phyloP scores from a whole-genome alignment of 2,113 vertebrate genomes.

The Brienomyrus brachyistius region DNA sequence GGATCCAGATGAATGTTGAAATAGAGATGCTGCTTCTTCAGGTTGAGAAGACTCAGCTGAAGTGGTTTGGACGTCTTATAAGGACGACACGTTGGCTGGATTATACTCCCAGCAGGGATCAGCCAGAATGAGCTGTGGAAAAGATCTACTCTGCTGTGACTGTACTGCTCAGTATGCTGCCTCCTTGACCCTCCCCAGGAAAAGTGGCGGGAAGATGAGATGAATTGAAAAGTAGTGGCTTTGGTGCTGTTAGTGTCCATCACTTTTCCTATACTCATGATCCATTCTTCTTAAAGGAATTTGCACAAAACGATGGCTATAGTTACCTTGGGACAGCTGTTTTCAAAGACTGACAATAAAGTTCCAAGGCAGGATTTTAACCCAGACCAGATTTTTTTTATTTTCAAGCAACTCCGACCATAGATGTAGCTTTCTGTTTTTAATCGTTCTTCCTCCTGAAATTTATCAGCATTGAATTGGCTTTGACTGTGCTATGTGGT shows the following conservation, averaged over 20 bases:
- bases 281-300: background rate
- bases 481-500: background rate
- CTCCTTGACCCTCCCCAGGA: background rate
- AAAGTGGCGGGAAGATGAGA: background rate
- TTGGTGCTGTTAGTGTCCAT: background rate
- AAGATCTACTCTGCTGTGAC: background rate
- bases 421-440: background rate
- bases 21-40: background rate
- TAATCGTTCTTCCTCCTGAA: background rate
- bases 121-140: background rate
- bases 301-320: background rate
- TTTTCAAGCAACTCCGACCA: background rate
- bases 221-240: background rate
- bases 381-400: background rate
- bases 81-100: background rate
- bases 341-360: background rate
- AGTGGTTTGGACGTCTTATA: background rate
- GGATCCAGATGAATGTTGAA: background rate
- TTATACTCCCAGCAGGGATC: background rate
- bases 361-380: background rate
- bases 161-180: background rate
- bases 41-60: background rate
- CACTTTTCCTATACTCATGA: background rate
- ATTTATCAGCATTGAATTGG: background rate
- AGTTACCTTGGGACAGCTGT: background rate